Evolutionary conservation across 2,113 vertebrate genomes (phyloP).

Genomic region (Stegastes partitus): DNA sequence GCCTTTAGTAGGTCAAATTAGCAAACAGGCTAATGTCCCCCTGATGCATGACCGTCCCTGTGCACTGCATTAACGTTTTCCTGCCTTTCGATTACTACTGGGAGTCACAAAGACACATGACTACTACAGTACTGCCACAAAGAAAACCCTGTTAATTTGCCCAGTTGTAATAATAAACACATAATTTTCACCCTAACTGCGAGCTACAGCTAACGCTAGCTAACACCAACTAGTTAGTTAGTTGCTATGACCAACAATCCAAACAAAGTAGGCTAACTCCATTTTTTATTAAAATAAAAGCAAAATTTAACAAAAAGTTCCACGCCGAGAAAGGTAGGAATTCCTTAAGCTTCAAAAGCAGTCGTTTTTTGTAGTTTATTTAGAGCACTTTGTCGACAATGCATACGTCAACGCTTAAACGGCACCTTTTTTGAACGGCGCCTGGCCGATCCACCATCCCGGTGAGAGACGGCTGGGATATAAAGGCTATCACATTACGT

Average conservation of each 20-base stretch:
- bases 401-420: not conserved
- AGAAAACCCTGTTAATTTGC: not conserved
- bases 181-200: not conserved
- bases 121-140: not conserved
- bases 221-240: not conserved
- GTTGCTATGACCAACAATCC: not conserved
- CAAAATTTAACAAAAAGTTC: rapidly evolving
- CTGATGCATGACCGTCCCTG: not conserved
- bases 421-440: not conserved
- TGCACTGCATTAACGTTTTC: not conserved
- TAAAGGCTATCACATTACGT: constrained; percentile 8
- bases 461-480: not conserved
- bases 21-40: constrained; percentile 9
- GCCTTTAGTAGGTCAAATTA: not conserved
- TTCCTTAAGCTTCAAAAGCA: rapidly evolving
- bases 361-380: rapidly evolving
- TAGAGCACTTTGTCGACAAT: not conserved
- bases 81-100: not conserved
- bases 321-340: not conserved
- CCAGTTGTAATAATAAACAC: not conserved
- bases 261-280: not conserved
- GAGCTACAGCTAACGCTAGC: not conserved
- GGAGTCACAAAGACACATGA: not conserved
- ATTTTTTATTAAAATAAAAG: not conserved
- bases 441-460: not conserved